phyloP scores from a whole-genome alignment of 1,140 invertebrate species.

The Asbolus verrucosus region DNA sequence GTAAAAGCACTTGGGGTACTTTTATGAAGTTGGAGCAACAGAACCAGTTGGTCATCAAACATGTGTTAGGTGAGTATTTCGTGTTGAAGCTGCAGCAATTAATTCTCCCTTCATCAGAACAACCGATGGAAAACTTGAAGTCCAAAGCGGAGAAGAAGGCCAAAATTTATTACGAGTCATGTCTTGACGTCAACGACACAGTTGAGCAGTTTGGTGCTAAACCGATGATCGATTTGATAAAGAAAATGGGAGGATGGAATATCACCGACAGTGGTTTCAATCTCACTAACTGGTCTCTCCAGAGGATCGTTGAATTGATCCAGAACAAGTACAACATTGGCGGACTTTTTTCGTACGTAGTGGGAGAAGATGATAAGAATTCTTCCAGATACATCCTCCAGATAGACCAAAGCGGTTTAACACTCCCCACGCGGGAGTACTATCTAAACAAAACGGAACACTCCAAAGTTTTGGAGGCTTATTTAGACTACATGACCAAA shows the following conservation, averaged over 20 bases:
- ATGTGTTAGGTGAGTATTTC: too few species aligned
- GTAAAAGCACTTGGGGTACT: conserved; percentile 95
- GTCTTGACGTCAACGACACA: conserved; percentile 92
- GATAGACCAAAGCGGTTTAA: conserved; percentile 93
- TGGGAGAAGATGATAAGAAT: conserved; percentile 94
- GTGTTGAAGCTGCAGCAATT: too few species aligned
- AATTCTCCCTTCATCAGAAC: too few species aligned
- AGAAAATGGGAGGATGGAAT: conserved; percentile 80
- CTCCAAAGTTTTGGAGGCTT: conserved; percentile 84
- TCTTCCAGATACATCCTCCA: conserved; percentile 89
- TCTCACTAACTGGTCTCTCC: conserved; percentile 79
- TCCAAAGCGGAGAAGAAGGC: conserved; percentile 90
- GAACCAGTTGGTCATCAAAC: conserved; percentile 93
- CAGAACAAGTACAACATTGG: conserved; percentile 91
- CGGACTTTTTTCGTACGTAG: conserved; percentile 90
- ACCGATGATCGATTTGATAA: conserved; percentile 83
- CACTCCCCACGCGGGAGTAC: conserved; percentile 89
- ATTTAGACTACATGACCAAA: conserved; percentile 93
- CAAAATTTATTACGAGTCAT: conserved; percentile 91
- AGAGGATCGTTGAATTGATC: conserved; percentile 80
- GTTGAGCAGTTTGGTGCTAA: conserved; percentile 85
- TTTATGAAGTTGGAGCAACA: conserved; percentile 93
- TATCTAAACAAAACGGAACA: conserved; percentile 91
- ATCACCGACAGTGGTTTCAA: conserved; percentile 69
- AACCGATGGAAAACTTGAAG: conserved; percentile 71